A percentile compares a stretch with the other conserved stretches of the same genome.
Conservation (phyloP, 92 coral and sea anemone species). For the Pocillopora meandrina region DNA sequence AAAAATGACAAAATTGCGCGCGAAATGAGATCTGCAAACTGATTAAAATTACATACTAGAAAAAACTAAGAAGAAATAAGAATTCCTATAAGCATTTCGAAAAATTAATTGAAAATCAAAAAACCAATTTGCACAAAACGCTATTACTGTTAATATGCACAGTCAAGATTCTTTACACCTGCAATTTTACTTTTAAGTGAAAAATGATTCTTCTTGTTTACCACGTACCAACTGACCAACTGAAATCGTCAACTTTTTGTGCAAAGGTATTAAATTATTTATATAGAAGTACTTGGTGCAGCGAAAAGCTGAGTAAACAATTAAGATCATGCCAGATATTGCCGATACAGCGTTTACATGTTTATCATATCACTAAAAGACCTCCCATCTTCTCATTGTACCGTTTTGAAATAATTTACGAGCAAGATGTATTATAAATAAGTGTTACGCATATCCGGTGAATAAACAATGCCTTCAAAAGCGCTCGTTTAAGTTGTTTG, state of each 20-base stretch:
- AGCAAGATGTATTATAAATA: slow-evolving; percentile 11
- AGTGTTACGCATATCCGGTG: slow-evolving; percentile 5
- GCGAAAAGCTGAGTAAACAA: neutral
- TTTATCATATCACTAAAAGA: slow-evolving; percentile 14
- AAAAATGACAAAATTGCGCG: slow-evolving; percentile 20
- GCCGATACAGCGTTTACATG: neutral
- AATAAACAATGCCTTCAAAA: slow-evolving; percentile 19
- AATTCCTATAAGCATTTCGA: neutral
- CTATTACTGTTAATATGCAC: too few relatives aligned
- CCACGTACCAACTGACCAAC: too few relatives aligned
- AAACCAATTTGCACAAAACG: neutral
- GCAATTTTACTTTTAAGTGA: neutral
- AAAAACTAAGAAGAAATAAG: neutral
- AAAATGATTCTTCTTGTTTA: neutral
- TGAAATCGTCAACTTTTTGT: neutral
- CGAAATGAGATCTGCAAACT: neutral
- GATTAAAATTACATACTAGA: neutral
- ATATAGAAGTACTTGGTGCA: neutral
- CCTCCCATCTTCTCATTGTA: slow-evolving; percentile 13
- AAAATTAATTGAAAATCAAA: neutral
- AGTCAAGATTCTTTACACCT: too few relatives aligned
- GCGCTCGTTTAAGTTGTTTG: neutral
- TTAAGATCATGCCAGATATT: neutral
- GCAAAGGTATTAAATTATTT: neutral
- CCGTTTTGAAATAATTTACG: neutral